Evolutionary conservation across 2,888 invertebrate genomes (phyloP).

Genomic region (Suillia variegata): DNA sequence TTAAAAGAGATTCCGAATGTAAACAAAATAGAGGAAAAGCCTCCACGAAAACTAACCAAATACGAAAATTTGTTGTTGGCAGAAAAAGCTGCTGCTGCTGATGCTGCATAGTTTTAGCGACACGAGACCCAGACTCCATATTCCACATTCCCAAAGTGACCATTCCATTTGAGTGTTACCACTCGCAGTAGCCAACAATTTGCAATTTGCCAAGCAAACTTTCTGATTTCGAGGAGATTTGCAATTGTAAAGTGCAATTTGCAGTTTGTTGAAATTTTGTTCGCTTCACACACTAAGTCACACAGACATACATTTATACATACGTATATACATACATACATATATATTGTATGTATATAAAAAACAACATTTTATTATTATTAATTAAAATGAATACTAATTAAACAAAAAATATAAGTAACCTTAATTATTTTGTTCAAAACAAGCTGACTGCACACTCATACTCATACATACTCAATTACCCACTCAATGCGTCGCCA

Average conservation of each 20-base stretch:
- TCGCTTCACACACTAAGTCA: not conserved
- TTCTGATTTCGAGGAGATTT: conserved; percentile 27
- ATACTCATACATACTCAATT: not conserved
- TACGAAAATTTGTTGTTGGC: not conserved
- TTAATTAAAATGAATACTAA: no score
- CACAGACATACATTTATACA: conserved; percentile 13
- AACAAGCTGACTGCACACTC: no score
- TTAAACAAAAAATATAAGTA: no score
- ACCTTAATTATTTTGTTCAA: no score
- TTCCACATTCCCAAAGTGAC: no score
- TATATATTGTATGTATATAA: not conserved
- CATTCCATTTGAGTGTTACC: not conserved
- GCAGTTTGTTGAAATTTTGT: conserved; percentile 12
- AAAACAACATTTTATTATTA: not conserved
- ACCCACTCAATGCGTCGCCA: not conserved
- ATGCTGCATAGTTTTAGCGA: no score
- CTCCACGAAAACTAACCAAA: not conserved
- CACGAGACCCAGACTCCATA: no score
- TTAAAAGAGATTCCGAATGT: conserved; percentile 8
- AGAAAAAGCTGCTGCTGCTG: no score
- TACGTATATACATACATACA: no score
- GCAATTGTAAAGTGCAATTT: conserved; percentile 32
- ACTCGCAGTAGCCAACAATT: not conserved
- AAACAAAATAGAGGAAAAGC: not conserved
- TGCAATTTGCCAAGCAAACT: conserved; percentile 11